phyloP scores from a whole-genome alignment of 2,888 invertebrate species.

The Alitta virens region DNA sequence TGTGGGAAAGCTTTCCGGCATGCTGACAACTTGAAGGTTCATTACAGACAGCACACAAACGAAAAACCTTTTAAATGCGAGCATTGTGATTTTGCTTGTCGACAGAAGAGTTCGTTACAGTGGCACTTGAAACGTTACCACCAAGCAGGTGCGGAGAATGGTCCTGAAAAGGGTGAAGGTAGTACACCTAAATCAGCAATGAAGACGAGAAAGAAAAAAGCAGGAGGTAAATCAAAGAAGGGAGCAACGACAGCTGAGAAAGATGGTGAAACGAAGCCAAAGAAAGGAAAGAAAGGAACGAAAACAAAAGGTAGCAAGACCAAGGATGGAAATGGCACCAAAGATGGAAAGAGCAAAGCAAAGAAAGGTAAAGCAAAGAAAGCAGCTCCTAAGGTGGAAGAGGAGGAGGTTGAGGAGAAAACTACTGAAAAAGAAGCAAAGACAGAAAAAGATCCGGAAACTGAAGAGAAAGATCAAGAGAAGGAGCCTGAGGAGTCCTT shows the following conservation, averaged over 20 bases:
- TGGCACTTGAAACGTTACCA: conserved; percentile 45
- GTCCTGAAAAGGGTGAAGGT: background rate
- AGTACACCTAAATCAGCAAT: conserved; percentile 2
- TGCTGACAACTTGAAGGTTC: conserved; percentile 51
- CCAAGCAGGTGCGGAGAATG: background rate
- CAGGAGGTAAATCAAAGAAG: background rate
- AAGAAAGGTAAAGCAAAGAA: background rate
- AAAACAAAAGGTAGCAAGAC: background rate
- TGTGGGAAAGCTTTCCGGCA: conserved; percentile 54
- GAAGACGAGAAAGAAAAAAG: conserved; percentile 1
- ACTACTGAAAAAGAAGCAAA: background rate
- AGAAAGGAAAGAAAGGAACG: background rate
- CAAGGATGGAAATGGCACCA: background rate
- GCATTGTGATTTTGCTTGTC: conserved; percentile 51
- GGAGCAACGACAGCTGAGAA: too few relatives aligned
- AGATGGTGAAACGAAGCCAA: background rate
- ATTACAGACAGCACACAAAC: conserved; percentile 50
- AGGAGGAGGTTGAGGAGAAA: background rate
- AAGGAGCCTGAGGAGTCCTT: background rate
- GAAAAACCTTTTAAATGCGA: conserved; percentile 52
- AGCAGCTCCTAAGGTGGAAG: conserved; percentile 4
- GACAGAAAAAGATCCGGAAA: background rate
- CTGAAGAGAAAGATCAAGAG: background rate
- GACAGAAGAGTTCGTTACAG: conserved; percentile 51
- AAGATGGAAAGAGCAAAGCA: background rate